Percentiles rank a stretch among this genome's conserved stretches.
Conservation (phyloP, 2,113 vertebrate genomes). For the Forbesichthys agassizii region DNA sequence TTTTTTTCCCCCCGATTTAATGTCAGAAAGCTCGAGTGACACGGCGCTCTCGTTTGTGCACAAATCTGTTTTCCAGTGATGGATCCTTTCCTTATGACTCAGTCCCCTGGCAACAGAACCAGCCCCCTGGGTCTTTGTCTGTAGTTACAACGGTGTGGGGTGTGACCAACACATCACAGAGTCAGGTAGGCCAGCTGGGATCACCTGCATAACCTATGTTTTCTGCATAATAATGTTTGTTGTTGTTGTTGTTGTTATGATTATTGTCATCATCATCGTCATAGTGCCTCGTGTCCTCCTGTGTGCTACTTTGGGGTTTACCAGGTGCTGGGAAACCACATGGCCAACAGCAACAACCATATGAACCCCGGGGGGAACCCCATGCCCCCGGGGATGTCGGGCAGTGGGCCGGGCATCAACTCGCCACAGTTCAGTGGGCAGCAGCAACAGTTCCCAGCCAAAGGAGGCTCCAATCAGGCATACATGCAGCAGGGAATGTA, state of each 20-base stretch:
- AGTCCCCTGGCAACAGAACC: slow-evolving; percentile 99
- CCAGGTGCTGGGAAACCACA: slow-evolving; percentile 95
- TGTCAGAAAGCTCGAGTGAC: slow-evolving; percentile 37
- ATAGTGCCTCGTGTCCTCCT: too few relatives aligned
- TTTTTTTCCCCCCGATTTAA: slow-evolving; percentile 18
- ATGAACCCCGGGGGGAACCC: slow-evolving; percentile 97
- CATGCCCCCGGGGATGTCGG: slow-evolving; percentile 93
- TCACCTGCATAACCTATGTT: not conserved
- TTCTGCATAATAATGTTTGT: too few relatives aligned
- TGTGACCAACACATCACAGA: slow-evolving; percentile 98
- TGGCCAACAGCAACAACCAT: slow-evolving; percentile 96
- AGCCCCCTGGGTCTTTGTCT: slow-evolving; percentile 95
- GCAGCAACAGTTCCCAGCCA: slow-evolving; percentile 94
- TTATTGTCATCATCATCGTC: too few relatives aligned
- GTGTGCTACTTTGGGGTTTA: slow-evolving; percentile 1
- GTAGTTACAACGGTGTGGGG: slow-evolving; percentile 99
- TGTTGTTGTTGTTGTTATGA: too few relatives aligned
- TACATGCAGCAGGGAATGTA: slow-evolving; percentile 98
- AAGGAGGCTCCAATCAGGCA: slow-evolving; percentile 89
- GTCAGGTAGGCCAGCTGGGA: slow-evolving; percentile 83
- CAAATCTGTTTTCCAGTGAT: slow-evolving; percentile 81
- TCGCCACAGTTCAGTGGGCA: slow-evolving; percentile 94
- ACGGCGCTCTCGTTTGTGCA: slow-evolving; percentile 40
- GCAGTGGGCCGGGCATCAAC: slow-evolving; percentile 90
- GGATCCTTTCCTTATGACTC: slow-evolving; percentile 98